Evolutionary conservation across 2,113 vertebrate species (phyloP).

Genomic region (Orientallactaga bullata): DNA sequence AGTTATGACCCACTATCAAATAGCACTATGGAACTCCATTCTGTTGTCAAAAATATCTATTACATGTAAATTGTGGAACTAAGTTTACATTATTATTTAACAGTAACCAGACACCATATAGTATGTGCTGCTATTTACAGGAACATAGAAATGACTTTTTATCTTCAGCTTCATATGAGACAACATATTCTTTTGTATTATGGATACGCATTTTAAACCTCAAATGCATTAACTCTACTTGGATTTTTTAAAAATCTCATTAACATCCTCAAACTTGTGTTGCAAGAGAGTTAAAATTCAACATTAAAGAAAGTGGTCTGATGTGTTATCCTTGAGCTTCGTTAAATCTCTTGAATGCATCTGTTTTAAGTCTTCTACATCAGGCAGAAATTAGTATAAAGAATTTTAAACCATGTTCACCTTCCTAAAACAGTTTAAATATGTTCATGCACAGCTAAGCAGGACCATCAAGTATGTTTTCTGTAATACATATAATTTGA

Average conservation of each 20-base stretch:
- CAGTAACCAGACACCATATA: not conserved
- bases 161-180: slow-evolving; percentile 24
- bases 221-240: slow-evolving; percentile 58
- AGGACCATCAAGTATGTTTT: slow-evolving; percentile 66
- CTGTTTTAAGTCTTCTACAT: slow-evolving; percentile 70
- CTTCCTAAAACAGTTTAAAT: slow-evolving; percentile 73
- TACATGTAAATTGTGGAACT: slow-evolving; percentile 9
- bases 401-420: slow-evolving; percentile 70
- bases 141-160: slow-evolving; percentile 53
- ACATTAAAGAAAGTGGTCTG: slow-evolving; percentile 66
- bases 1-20: not conserved
- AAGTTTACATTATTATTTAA: slow-evolving; percentile 46
- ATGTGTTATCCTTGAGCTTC: slow-evolving; percentile 74
- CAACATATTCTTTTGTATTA: not conserved
- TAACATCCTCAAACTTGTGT: slow-evolving; percentile 45
- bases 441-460: slow-evolving; percentile 68
- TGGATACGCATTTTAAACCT: not conserved
- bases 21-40: not conserved
- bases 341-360: slow-evolving; percentile 77
- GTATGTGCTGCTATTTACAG: slow-evolving; percentile 1
- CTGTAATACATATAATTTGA: slow-evolving; percentile 69
- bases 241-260: slow-evolving; percentile 43
- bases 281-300: slow-evolving; percentile 53
- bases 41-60: not conserved
- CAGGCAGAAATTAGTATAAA: slow-evolving; percentile 75